These are phyloP conservation scores for Parasteatoda tepidariorum DNA, from an alignment of 1,140 invertebrate genomes.

Conservation along the genomic window DNA sequence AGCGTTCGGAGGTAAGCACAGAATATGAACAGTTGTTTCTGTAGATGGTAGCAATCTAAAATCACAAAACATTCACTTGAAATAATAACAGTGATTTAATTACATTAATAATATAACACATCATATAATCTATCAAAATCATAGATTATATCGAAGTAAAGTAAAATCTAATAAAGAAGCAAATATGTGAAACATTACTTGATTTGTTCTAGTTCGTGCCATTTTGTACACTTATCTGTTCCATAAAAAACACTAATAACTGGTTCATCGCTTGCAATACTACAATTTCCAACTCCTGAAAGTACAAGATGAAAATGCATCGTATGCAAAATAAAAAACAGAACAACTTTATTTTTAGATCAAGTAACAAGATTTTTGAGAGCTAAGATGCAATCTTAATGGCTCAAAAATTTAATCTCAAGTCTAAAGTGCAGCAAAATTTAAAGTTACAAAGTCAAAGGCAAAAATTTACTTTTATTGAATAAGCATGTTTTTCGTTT, in stretches of 20 bases:
- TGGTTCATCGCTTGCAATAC: conserved; percentile 39
- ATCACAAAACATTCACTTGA: conserved; percentile 44
- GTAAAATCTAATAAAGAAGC: background rate
- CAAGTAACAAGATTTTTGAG: too few relatives aligned
- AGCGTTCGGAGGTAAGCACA: conserved; percentile 66
- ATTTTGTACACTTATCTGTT: conserved; percentile 53
- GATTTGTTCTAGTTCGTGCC: conserved; percentile 50
- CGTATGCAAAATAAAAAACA: background rate
- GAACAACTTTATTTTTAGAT: background rate
- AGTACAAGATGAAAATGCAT: background rate
- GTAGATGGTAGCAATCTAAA: conserved; percentile 66
- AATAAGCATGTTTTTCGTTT: too few relatives aligned
- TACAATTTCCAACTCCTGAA: conserved; percentile 52
- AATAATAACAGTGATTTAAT: too few relatives aligned
- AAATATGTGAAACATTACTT: conserved; percentile 9
- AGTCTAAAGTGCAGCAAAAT: too few relatives aligned
- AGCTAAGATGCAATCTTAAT: too few relatives aligned
- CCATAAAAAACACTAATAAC: conserved; percentile 52
- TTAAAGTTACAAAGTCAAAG: too few relatives aligned
- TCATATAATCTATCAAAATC: background rate
- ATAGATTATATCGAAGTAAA: background rate
- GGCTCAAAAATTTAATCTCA: too few relatives aligned
- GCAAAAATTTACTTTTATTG: too few relatives aligned
- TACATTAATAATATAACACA: background rate
- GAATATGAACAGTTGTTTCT: conserved; percentile 66